Evolutionary conservation across 2,797 vertebrate genomes (phyloP), one percentile per base, ranked within the genome.

Genomic region (Coccyzus lansbergi): DNA sequence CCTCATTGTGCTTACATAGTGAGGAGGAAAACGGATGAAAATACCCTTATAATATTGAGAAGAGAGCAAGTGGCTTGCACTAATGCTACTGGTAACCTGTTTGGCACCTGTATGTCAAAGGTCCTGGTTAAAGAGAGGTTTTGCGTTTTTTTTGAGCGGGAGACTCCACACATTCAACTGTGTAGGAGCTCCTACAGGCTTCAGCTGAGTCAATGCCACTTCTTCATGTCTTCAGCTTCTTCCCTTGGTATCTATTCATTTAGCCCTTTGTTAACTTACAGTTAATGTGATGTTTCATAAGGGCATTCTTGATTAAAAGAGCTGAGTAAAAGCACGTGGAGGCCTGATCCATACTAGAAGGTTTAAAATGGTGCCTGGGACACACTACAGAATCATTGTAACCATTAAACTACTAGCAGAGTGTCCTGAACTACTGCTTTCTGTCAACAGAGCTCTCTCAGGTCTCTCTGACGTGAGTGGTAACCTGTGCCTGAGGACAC

Each of bases 171-270:
- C 2, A 1, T 52, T 36, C 70, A 83, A 86, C 21, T 51, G 21
- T 21, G 28, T 29, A 64, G 33, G 24, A 88, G 29, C 44, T 90
- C 26, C 60, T 83, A 19, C 20, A 83, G 52, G 36, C 44, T 92
- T 79, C 81, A 42, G 4, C 34, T 51, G n/a, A 63, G 48, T 82
- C 63, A 77, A 28, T 0, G 1, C n/a, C 0, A 0, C 42, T 42
- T 49, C 25, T 69, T 74, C 40, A 34, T 3, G 4, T 48, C 72
- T 83, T 40, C 31, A 60, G 26, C 44, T 86, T 77, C 46, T 68
- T 21, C 34, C 72, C 68, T 91, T 29, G 25, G 2, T 42, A 20
- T 36, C 46, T 93, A 69, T 77, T 88, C 16, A 53, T 82, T 84
- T 84, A 64, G 28, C 22, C n/a, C n/a, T 67, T 55, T 1, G 2